Conservation (phyloP, 2,888 invertebrate species). For the Ichneumon xanthorius region DNA sequence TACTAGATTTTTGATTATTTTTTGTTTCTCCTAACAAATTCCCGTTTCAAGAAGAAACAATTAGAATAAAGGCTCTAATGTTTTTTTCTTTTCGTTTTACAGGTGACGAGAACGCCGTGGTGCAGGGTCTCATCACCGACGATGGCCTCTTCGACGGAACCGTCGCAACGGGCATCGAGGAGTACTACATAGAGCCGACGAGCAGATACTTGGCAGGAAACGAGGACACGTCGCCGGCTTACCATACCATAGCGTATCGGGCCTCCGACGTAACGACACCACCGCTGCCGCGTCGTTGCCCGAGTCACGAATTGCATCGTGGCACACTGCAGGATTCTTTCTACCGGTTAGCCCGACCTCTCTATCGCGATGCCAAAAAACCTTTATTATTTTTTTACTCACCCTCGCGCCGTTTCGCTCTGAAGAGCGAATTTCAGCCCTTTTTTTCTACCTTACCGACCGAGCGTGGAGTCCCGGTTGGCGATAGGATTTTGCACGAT, state of each 20-base stretch:
- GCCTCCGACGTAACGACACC: conserved; percentile 89
- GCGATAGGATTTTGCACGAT: no score
- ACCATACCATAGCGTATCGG: conserved; percentile 95
- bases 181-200: conserved; percentile 94
- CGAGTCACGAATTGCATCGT: conserved; percentile 88
- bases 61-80: neutral
- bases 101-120: conserved; percentile 93
- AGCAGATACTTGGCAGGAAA: conserved; percentile 87
- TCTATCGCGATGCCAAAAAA: conserved; percentile 5
- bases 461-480: no score
- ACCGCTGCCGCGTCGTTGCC: conserved; percentile 85
- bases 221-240: conserved; percentile 85
- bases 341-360: conserved; percentile 71
- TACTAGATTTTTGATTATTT: no score
- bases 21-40: neutral
- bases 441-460: no score
- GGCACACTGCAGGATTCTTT: conserved; percentile 72
- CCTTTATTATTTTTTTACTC: neutral
- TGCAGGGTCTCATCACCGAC: conserved; percentile 94
- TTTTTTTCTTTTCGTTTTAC: conserved; percentile 68
- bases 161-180: conserved; percentile 91
- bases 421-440: no score
- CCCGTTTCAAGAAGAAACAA: neutral
- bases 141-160: conserved; percentile 96
- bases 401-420: no score